These are phyloP conservation scores for Rhyacophila evoluta DNA, from an alignment of 2,888 invertebrate species.

Conservation along the genomic window DNA sequence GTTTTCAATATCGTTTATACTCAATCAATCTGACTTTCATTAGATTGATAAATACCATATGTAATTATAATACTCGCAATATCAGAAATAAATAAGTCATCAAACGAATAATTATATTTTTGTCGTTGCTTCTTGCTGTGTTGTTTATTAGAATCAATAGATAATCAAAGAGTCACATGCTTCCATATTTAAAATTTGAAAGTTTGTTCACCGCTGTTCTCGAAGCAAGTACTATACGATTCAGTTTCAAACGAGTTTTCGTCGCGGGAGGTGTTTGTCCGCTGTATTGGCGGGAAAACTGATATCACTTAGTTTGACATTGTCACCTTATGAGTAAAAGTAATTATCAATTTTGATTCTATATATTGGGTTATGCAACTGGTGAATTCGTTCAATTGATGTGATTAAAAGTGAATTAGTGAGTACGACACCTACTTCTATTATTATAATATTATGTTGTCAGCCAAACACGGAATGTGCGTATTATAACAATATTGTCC, in stretches of 20 bases:
- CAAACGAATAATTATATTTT: too few species aligned
- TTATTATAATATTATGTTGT: too few species aligned
- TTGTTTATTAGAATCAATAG: not conserved
- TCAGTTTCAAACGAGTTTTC: slow-evolving; percentile 22
- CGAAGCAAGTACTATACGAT: not conserved
- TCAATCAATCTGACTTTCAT: too few species aligned
- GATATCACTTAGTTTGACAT: not conserved
- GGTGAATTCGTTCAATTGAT: not conserved
- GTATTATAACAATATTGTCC: too few species aligned
- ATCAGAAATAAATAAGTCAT: too few species aligned
- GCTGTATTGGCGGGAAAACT: not conserved
- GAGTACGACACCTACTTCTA: not conserved
- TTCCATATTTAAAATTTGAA: not conserved
- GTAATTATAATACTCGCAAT: too few species aligned
- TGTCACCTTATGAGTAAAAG: not conserved
- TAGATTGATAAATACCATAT: too few species aligned
- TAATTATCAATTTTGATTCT: too few species aligned
- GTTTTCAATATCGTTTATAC: too few species aligned
- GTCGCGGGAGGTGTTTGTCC: not conserved
- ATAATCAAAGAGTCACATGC: not conserved
- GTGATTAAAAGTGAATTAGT: not conserved
- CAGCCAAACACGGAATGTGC: too few species aligned
- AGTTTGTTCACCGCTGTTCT: not conserved
- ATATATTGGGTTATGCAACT: not conserved
- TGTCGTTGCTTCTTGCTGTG: too few species aligned